phyloP scores from a whole-genome alignment of 2,113 vertebrate genomes.

The Poeciliopsis retropinna region DNA sequence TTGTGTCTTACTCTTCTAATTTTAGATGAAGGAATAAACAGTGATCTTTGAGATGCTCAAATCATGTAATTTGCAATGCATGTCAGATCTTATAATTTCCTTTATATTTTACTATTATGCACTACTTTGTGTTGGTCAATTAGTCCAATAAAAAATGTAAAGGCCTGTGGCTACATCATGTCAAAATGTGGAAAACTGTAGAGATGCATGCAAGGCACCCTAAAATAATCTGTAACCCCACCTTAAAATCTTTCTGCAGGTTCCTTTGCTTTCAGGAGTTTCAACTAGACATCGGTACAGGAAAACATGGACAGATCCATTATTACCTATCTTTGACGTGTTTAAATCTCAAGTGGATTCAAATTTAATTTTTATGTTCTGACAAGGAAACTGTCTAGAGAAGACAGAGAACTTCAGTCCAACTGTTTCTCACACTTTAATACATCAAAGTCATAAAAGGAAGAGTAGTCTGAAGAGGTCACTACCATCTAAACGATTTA shows the following conservation, averaged over 20 bases:
- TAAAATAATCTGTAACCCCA: neutral
- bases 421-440: conserved; percentile 61
- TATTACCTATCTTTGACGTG: conserved; percentile 4
- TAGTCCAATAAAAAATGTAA: too few relatives aligned
- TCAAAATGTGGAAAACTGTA: too few relatives aligned
- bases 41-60: neutral
- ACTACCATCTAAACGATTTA: conserved; percentile 59
- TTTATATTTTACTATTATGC: too few relatives aligned
- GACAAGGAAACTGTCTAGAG: conserved; percentile 51
- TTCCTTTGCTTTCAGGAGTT: neutral
- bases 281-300: neutral
- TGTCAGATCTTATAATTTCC: too few relatives aligned
- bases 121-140: too few relatives aligned
- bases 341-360: conserved; percentile 2
- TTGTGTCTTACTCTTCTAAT: neutral
- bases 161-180: too few relatives aligned
- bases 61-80: neutral
- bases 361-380: conserved; percentile 31
- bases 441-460: conserved; percentile 65
- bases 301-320: neutral
- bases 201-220: neutral
- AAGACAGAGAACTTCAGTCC: conserved; percentile 17
- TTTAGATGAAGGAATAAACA: neutral
- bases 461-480: conserved; percentile 57
- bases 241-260: neutral